Evolutionary conservation across 2,113 vertebrate genomes (phyloP).

Genomic region (Percopsis transmontana): DNA sequence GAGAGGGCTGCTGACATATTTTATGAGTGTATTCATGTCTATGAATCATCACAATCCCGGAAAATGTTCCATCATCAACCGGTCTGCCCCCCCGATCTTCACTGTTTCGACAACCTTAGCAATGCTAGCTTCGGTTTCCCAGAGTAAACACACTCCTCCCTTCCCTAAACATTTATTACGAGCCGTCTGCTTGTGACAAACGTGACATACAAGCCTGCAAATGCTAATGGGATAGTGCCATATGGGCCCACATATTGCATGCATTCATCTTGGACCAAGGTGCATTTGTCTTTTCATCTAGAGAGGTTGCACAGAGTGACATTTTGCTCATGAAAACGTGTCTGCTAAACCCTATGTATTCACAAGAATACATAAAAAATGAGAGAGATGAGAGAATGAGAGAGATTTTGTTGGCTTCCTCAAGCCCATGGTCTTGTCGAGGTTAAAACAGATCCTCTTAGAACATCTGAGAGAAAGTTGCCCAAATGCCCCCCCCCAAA

Average conservation of each 20-base stretch:
- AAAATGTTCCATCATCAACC: conserved; percentile 26
- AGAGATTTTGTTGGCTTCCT: too few species aligned
- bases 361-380: too few species aligned
- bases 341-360: background rate
- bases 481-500: conserved; percentile 2
- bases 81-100: background rate
- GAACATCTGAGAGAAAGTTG: background rate
- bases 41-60: conserved; percentile 37
- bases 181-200: conserved; percentile 53
- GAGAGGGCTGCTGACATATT: conserved; percentile 39
- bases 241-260: conserved; percentile 53
- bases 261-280: conserved; percentile 41
- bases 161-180: conserved; percentile 59
- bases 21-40: conserved; percentile 29
- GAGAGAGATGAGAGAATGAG: too few species aligned
- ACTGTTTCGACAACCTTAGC: background rate
- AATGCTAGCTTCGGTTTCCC: background rate
- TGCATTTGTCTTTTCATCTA: conserved; percentile 19
- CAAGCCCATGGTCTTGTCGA: too few species aligned
- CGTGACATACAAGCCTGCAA: conserved; percentile 50
- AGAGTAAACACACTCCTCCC: conserved; percentile 40
- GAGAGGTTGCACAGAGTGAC: conserved; percentile 29
- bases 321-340: background rate
- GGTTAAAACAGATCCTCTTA: background rate
- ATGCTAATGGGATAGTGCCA: conserved; percentile 60